Conservation (phyloP, 2,888 invertebrate genomes). For the Aspidapion aeneum region DNA sequence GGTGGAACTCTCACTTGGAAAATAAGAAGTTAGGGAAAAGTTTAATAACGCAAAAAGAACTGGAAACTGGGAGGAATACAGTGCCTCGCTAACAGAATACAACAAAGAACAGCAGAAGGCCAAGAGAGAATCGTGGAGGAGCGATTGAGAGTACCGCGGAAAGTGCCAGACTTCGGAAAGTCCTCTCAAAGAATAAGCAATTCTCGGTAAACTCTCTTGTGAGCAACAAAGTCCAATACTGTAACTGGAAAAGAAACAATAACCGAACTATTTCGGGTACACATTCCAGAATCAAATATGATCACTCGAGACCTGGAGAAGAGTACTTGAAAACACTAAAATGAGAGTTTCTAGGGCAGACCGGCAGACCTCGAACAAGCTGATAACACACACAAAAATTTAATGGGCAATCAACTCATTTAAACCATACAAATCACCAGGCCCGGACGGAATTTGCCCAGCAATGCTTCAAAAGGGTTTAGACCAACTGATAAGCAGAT, state of each 20-base stretch:
- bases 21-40: background rate
- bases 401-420: background rate
- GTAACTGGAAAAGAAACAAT: too few relatives aligned
- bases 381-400: background rate
- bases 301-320: background rate
- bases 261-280: too few relatives aligned
- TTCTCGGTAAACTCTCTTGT: background rate
- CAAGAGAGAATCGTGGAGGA: background rate
- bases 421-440: background rate
- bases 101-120: background rate
- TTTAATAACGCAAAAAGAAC: background rate
- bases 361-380: background rate
- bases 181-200: background rate
- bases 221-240: background rate
- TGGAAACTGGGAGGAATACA: background rate
- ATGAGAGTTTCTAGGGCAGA: background rate
- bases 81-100: background rate
- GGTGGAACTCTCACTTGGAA: conserved; percentile 1
- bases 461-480: background rate
- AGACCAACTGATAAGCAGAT: background rate
- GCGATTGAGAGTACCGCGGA: background rate
- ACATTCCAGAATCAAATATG: background rate
- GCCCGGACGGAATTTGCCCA: background rate
- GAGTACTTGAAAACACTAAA: background rate
- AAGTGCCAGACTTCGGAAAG: background rate